Evolutionary conservation across 2,113 vertebrate species (phyloP).

Genomic region (Neomonachus schauinslandi): DNA sequence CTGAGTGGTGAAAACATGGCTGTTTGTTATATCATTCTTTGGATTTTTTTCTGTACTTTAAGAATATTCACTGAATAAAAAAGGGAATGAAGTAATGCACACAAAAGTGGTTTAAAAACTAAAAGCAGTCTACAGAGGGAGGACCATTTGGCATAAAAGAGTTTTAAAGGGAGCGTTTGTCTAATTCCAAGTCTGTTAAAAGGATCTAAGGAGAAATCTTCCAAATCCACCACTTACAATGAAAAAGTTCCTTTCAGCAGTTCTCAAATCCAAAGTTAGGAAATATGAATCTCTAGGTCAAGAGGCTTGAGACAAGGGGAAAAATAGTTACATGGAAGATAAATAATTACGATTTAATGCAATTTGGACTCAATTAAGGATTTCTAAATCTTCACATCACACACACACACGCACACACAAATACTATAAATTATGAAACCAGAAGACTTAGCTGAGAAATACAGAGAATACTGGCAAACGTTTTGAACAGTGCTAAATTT

Average conservation of each 20-base stretch:
- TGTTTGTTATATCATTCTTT: neutral
- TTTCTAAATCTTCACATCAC: neutral
- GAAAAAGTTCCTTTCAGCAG: neutral
- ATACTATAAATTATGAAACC: neutral
- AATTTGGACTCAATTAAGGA: neutral
- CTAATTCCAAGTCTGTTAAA: neutral
- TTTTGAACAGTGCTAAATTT: neutral
- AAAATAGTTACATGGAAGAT: neutral
- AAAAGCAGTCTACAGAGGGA: neutral
- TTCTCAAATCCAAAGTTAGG: neutral
- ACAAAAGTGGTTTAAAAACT: neutral
- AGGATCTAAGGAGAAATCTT: neutral
- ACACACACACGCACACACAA: neutral
- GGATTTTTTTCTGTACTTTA: neutral
- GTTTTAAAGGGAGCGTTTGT: neutral
- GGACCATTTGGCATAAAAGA: neutral
- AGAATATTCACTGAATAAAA: neutral
- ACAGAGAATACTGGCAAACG: fast-evolving
- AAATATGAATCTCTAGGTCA: neutral
- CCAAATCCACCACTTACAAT: neutral
- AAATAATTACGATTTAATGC: neutral
- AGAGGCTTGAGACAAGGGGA: neutral
- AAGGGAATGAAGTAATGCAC: neutral
- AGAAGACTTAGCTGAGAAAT: too few relatives aligned
- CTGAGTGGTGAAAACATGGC: neutral